Percentiles rank a stretch among this genome's conserved stretches.
These are phyloP conservation scores for Pseudopodoces humilis DNA, from an alignment of 2,113 vertebrate genomes.

Conservation along the genomic window DNA sequence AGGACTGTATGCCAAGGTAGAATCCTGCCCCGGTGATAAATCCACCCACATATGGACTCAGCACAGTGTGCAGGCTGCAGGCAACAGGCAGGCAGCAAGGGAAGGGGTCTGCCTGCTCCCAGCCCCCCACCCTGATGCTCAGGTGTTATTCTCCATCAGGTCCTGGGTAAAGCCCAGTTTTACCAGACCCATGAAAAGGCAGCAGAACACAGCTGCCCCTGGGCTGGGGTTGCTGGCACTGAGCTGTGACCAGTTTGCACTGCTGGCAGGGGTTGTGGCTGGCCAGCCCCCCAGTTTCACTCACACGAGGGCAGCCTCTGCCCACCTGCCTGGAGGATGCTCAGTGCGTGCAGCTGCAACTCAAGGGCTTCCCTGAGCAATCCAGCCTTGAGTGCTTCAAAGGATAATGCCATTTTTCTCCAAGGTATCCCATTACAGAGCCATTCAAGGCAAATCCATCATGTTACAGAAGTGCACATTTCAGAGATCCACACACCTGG, in stretches of 20 bases:
- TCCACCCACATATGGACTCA: not conserved
- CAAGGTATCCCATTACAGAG: not conserved
- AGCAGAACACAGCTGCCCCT: not conserved
- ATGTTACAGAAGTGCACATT: not conserved
- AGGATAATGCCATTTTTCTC: not conserved
- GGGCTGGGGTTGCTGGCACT: not conserved
- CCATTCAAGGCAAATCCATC: not conserved
- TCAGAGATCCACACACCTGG: not conserved
- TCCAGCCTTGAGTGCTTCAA: not conserved
- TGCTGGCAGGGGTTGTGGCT: not conserved
- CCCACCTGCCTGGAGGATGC: not conserved
- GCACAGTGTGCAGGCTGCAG: not conserved
- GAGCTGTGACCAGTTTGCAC: not conserved
- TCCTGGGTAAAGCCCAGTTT: not conserved
- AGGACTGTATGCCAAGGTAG: not conserved
- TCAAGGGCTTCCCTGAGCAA: not conserved
- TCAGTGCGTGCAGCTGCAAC: not conserved
- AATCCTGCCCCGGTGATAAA: not conserved
- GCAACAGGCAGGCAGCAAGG: not conserved
- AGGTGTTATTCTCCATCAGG: not conserved
- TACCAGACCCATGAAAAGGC: not conserved
- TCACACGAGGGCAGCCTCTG: not conserved
- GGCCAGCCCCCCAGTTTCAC: fast-evolving
- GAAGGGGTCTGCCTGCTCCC: not conserved
- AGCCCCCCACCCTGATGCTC: not conserved